Evolutionary conservation across 1,140 invertebrate species (phyloP).

Genomic region (Latrodectus geometricus): DNA sequence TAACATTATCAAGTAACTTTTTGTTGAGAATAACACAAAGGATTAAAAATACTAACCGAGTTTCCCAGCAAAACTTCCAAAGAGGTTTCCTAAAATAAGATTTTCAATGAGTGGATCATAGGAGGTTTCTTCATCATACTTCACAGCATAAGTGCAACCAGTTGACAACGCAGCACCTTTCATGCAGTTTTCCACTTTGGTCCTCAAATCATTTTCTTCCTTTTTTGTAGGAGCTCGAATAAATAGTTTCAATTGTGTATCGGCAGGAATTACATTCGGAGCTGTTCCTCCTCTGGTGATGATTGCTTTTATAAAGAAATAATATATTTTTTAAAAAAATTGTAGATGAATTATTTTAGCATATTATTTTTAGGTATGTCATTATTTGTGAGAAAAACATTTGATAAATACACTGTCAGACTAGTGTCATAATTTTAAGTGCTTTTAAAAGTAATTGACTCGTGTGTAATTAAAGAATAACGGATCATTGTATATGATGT

Average conservation of each 20-base stretch:
- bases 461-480: too few relatives aligned
- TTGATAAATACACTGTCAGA: too few relatives aligned
- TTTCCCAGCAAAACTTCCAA: conserved; percentile 61
- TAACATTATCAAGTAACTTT: too few relatives aligned
- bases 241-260: conserved; percentile 66
- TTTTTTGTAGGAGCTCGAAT: conserved; percentile 65
- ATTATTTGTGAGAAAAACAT: too few relatives aligned
- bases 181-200: conserved; percentile 66
- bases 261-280: conserved; percentile 69
- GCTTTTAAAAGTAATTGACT: too few relatives aligned
- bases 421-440: too few relatives aligned
- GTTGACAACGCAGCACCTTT: conserved; percentile 67
- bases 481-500: too few relatives aligned
- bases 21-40: too few relatives aligned
- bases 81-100: conserved; percentile 61
- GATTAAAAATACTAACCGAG: conserved; percentile 36
- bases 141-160: conserved; percentile 64
- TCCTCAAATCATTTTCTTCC: conserved; percentile 65
- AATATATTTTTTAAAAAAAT: background rate
- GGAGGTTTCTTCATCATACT: background rate
- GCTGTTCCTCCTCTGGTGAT: conserved; percentile 68
- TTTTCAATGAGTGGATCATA: conserved; percentile 64
- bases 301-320: conserved; percentile 35
- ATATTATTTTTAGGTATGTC: too few relatives aligned
- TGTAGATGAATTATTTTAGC: too few relatives aligned